A percentile compares a stretch with the other conserved stretches of the same genome.
Evolutionary conservation across 2,797 vertebrate genomes (phyloP).

Genomic region (Urophycis tenuis): DNA sequence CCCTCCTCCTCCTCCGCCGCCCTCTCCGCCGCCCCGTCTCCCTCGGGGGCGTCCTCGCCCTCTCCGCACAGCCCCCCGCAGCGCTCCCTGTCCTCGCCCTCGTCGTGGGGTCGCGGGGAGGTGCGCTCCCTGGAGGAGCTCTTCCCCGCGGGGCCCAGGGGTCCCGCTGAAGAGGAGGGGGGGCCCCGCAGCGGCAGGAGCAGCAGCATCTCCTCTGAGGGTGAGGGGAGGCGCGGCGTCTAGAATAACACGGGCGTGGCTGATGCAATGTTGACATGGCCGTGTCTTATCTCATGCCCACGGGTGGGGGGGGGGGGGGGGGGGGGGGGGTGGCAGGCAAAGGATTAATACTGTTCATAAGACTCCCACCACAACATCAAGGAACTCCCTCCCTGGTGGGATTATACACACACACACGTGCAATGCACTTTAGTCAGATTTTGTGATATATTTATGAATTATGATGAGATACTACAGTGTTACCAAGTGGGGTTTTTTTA

Average conservation of each 20-base stretch:
- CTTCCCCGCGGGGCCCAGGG: constrained; percentile 50
- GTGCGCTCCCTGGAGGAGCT: constrained; percentile 65
- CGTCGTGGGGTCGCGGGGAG: constrained; percentile 45
- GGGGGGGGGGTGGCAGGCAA: no score
- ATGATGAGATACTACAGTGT: neutral
- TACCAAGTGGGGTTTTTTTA: no score
- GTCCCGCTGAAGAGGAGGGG: constrained; percentile 40
- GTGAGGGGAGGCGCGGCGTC: constrained; percentile 55
- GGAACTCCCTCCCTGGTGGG: no score
- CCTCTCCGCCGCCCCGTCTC: constrained; percentile 35
- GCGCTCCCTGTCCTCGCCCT: constrained; percentile 46
- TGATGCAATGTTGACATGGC: neutral
- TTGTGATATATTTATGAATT: no score
- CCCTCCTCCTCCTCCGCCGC: constrained; percentile 42
- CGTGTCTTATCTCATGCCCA: neutral
- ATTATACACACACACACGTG: no score
- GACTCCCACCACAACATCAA: neutral
- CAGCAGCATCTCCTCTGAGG: constrained; percentile 48
- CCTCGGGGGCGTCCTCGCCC: constrained; percentile 16
- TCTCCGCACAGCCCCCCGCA: constrained; percentile 9
- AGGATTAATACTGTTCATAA: neutral
- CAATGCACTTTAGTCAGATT: neutral
- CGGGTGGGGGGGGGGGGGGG: no score
- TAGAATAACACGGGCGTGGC: neutral
- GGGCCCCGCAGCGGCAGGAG: constrained; percentile 57